Base-by-base conservation (phyloP, 2,797 vertebrate genomes). In the Syngnathus acus region DNA sequence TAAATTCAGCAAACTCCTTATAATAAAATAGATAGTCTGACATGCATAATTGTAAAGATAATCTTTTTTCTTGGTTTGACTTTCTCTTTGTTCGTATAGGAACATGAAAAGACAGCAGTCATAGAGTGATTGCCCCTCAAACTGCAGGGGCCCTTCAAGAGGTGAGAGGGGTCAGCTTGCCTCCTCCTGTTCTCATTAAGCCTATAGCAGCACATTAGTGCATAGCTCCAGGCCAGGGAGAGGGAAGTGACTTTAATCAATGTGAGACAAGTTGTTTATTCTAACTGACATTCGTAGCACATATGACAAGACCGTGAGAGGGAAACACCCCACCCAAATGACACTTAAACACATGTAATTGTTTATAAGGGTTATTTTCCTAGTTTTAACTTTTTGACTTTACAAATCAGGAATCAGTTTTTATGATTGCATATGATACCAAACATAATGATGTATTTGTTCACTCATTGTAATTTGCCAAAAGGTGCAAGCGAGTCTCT, bases 141-240 rank as follows among this genome's bases (percentile, higher is more conserved):
- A 53, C 76, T 61, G 19, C 70, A 68, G 80, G 78, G 79, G 71
- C 57, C 72, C 65, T 68, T 13, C 57, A 68, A 80, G 77, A 78
- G 81, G 79, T 79, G 68, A 80, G 65, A 76, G 70, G 74, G 83
- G 84, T 84, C 87, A 76, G 72, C 7, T 66, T 65, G 55, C 77
- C 79, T 72, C 77, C 79, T 72, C 79, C 73, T 55, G 65, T 77
- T 66, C 86, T 86, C 80, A 84, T 87, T 88, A 86, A 80, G 82
- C 64, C 75, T 76, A 80, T 79, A 82, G 81, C 72, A 75, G 81
- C 76, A 78, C 76, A 86, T 85, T 82, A 86, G 77, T 51, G 77
- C 73, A 57, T 14, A 48, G 79, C 84, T 77, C 38, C 58, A 32
- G 77, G 85, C 67, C 72, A 72, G 65, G 67, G 67, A 67, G 74